phyloP scores from a whole-genome alignment of 1,140 invertebrate species.

The Octopus bimaculoides region DNA sequence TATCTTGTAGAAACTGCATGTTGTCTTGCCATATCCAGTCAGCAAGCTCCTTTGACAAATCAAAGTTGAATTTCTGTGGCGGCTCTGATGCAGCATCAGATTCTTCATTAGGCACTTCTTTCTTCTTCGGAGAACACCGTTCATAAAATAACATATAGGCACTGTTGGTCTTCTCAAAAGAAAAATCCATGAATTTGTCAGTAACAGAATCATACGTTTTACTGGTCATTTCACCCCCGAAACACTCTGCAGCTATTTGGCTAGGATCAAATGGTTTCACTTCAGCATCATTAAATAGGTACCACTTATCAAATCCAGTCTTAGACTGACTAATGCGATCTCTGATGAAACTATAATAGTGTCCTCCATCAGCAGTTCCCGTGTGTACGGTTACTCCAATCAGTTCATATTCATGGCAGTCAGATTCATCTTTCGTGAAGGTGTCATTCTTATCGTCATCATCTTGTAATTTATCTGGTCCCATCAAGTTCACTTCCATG shows the following conservation, averaged over 20 bases:
- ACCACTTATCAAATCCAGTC: slow-evolving; percentile 77
- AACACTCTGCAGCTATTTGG: slow-evolving; percentile 91
- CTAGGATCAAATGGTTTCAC: slow-evolving; percentile 93
- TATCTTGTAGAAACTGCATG: slow-evolving; percentile 89
- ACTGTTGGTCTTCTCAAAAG: slow-evolving; percentile 95
- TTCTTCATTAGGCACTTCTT: slow-evolving; percentile 23
- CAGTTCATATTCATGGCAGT: slow-evolving; percentile 80
- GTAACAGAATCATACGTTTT: slow-evolving; percentile 95
- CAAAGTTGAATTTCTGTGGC: slow-evolving; percentile 48
- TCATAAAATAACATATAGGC: slow-evolving; percentile 98
- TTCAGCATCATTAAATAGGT: slow-evolving; percentile 93
- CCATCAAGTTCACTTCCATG: slow-evolving; percentile 90
- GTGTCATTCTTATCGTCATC: slow-evolving; percentile 56
- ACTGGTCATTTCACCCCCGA: slow-evolving; percentile 95
- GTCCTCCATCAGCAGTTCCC: slow-evolving; percentile 92
- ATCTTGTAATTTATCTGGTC: slow-evolving; percentile 47
- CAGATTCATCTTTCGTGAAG: slow-evolving; percentile 44
- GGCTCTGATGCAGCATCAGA: slow-evolving; percentile 19
- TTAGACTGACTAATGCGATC: slow-evolving; percentile 61
- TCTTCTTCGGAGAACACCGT: slow-evolving; percentile 60
- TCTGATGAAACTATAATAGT: slow-evolving; percentile 95
- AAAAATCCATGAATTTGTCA: slow-evolving; percentile 96
- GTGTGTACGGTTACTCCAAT: slow-evolving; percentile 96
- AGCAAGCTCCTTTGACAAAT: slow-evolving; percentile 49
- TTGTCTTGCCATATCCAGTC: slow-evolving; percentile 85